These are phyloP conservation scores for Cephus pygmeus DNA, from an alignment of 2,888 invertebrate species.

Conservation along the genomic window DNA sequence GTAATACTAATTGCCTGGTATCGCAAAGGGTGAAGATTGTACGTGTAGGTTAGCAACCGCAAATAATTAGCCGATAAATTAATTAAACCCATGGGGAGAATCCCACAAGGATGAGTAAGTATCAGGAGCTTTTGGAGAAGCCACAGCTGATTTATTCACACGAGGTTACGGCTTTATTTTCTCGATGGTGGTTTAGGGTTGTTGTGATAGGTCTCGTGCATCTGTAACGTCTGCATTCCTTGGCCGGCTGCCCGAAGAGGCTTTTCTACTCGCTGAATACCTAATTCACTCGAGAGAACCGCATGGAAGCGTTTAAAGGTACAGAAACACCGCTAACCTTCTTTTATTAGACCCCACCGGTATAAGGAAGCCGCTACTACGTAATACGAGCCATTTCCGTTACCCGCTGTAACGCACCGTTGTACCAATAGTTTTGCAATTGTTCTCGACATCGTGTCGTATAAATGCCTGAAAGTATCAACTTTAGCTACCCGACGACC, in stretches of 20 bases:
- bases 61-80: too few species aligned
- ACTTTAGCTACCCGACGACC: too few species aligned
- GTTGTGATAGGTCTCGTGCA: conserved; percentile 56
- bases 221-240: conserved; percentile 57
- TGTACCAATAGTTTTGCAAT: too few species aligned
- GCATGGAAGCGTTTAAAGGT: conserved; percentile 30
- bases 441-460: too few species aligned
- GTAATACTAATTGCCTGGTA: too few species aligned
- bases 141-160: conserved; percentile 11
- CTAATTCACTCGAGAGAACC: conserved; percentile 41
- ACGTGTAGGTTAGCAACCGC: too few species aligned
- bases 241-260: conserved; percentile 52
- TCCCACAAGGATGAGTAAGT: too few species aligned
- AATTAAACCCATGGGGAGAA: too few species aligned
- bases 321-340: conserved; percentile 35
- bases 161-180: conserved; percentile 38
- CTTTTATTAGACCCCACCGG: conserved; percentile 40
- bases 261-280: conserved; percentile 50
- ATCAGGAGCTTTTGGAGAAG: not conserved
- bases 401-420: not conserved
- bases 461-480: too few species aligned
- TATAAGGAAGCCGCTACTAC: conserved; percentile 22
- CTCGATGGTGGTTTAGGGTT: conserved; percentile 46
- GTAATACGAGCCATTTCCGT: too few species aligned
- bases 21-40: too few species aligned